Base-by-base conservation (phyloP, 1,140 invertebrate genomes). In the Ostrea denselamellosa region DNA sequence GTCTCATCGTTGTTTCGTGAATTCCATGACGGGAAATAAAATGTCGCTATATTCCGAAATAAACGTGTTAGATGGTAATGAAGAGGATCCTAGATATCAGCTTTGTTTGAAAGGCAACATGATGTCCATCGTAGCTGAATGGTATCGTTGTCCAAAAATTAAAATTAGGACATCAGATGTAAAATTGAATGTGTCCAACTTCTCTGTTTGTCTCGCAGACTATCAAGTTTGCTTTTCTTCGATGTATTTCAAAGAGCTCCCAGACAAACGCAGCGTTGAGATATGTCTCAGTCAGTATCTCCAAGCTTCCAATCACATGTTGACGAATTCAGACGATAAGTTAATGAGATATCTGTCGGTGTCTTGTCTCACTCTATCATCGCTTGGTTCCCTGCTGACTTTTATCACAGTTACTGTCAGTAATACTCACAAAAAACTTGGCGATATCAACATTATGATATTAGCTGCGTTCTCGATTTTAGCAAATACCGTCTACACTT, bases 141-240 rank as follows among this genome's bases (percentile, higher is more conserved):
- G 68, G 68, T 77, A 77, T 28, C 68, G 68, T 25, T 77, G 68
- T 34, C 68, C 68, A 28, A 77, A 77, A 28, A 25, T 77, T 0
- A 34, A 77, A 77, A 25, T 77, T 10, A 77, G 14, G 10, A 28
- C 68, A 77, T 0, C 25, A 77, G 68, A 77, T 12, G 68, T 25
- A 22, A 77, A 34, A 28, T 14, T 77, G 12, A 9, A 34, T 77
- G 25, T 77, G 28, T 77, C 68, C 14, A 77, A 77, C 25, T 77
- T 77, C 68, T 28, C 68, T 28, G 68, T 77, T 14, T 77, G 68
- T 28, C 68, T 77, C 4, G 25, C 28, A 25, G 68, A 77, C 28
- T 77, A 77, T 34, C 25, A 77, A 28, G 68, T 8, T 8, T 77
- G 68, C 25, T 77, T 77, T 14, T 25, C 68, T 17, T 77, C 68